phyloP scores from a whole-genome alignment of 2,113 vertebrate species.

The Electrona antarctica region DNA sequence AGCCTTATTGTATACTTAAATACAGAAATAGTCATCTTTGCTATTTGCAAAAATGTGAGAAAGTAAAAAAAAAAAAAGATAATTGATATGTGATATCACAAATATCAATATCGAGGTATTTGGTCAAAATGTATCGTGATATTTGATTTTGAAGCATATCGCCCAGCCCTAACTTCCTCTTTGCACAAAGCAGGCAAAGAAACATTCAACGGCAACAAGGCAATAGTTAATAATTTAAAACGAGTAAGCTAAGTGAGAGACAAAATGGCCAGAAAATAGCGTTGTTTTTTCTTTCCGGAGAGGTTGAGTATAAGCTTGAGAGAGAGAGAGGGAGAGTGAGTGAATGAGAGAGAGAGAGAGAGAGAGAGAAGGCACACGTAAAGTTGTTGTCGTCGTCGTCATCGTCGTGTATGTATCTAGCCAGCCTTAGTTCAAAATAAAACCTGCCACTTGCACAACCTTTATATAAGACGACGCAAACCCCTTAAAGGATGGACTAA shows the following conservation, averaged over 20 bases:
- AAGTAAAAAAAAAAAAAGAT: no score
- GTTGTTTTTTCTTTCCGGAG: constrained; percentile 16
- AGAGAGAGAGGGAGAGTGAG: constrained; percentile 1
- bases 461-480: constrained; percentile 62
- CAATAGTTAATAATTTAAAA: constrained; percentile 70
- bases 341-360: neutral
- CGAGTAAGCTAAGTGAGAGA: constrained; percentile 58
- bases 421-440: constrained; percentile 66
- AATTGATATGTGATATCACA: no score
- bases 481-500: constrained; percentile 69
- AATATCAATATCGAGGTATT: no score
- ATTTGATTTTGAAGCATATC: no score
- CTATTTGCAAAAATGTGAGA: no score
- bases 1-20: no score
- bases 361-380: constrained; percentile 34
- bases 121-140: no score
- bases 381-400: constrained; percentile 36
- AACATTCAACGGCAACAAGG: constrained; percentile 63
- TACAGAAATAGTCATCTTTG: no score
- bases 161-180: constrained; percentile 38
- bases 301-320: constrained; percentile 23
- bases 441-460: constrained; percentile 75
- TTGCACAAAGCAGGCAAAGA: constrained; percentile 69
- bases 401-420: constrained; percentile 40
- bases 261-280: constrained; percentile 56